Evolutionary conservation across 2,113 vertebrate species (phyloP).

Genomic region (Glaucidium brasilianum): DNA sequence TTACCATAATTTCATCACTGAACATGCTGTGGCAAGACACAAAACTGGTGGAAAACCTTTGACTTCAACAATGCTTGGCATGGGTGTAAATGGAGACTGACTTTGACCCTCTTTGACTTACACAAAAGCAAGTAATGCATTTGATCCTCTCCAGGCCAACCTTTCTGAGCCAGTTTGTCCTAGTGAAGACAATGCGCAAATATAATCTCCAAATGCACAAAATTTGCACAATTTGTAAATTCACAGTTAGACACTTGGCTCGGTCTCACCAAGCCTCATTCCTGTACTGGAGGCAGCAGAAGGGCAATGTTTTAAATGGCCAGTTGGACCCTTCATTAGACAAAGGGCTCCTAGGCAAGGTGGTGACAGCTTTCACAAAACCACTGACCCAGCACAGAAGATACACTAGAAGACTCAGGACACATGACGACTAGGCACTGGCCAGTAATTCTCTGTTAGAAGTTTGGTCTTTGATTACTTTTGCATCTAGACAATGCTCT

Average conservation of each 20-base stretch:
- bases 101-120: neutral
- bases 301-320: neutral
- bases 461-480: neutral
- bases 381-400: neutral
- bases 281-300: neutral
- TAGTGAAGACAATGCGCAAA: neutral
- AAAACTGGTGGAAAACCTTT: neutral
- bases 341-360: neutral
- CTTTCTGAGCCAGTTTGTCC: neutral
- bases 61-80: neutral
- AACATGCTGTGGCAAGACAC: neutral
- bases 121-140: neutral
- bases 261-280: neutral
- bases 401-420: neutral
- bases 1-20: neutral
- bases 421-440: neutral
- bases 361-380: neutral
- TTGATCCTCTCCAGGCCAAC: neutral
- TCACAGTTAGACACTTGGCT: neutral
- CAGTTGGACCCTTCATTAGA: neutral
- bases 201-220: neutral
- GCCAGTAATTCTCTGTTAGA: neutral
- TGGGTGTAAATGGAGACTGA: neutral
- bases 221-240: neutral
- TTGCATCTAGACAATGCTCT: neutral